Percentiles rank a stretch among this genome's conserved stretches.
These are phyloP conservation scores for Creontiades dilutus DNA, from an alignment of 2,888 invertebrate species.

Conservation along the genomic window DNA sequence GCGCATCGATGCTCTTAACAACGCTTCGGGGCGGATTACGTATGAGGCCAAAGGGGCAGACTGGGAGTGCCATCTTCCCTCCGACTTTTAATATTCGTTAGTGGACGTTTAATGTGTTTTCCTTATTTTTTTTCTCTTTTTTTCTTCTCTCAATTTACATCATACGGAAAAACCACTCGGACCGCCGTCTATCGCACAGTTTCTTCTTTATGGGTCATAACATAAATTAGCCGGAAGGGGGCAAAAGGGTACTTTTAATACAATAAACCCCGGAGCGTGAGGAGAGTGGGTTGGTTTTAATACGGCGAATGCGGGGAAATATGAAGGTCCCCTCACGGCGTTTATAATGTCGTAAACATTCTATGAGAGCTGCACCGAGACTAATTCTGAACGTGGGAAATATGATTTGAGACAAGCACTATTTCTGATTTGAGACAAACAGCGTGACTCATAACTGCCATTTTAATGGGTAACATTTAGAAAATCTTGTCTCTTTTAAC, in stretches of 20 bases:
- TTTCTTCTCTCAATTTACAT: neutral
- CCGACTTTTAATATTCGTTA: neutral
- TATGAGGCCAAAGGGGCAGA: conserved; percentile 19
- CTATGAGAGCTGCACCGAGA: neutral
- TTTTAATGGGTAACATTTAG: no score
- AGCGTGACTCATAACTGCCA: neutral
- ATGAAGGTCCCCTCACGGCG: neutral
- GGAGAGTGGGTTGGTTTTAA: neutral
- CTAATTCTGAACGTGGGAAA: neutral
- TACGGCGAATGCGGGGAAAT: neutral
- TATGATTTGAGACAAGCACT: neutral
- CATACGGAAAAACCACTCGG: conserved; percentile 15
- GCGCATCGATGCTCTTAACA: neutral
- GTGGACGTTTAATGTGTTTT: neutral
- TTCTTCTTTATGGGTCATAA: conserved; percentile 11
- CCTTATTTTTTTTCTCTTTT: no score
- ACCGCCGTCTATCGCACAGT: conserved; percentile 14
- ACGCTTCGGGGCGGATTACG: neutral
- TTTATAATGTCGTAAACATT: conserved; percentile 14
- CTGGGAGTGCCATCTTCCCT: neutral
- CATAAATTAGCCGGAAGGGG: conserved; percentile 34
- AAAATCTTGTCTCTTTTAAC: no score
- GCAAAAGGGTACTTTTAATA: conserved; percentile 7
- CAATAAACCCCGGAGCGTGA: neutral
- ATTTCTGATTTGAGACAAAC: conserved; percentile 13